phyloP scores from a whole-genome alignment of 2,888 invertebrate genomes.

The Amphipoea oculea region DNA sequence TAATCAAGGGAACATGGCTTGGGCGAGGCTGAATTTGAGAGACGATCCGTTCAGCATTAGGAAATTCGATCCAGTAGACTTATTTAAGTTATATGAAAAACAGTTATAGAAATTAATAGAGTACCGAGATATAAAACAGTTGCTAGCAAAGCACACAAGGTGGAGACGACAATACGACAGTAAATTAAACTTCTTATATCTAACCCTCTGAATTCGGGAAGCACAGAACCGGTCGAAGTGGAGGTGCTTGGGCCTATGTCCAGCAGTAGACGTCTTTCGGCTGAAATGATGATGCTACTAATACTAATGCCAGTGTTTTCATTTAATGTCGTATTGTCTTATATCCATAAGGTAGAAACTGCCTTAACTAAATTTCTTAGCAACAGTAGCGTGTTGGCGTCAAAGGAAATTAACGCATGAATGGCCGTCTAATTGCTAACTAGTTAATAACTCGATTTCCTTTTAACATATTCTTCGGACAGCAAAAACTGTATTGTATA shows the following conservation, averaged over 20 bases:
- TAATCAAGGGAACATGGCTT: constrained; percentile 5
- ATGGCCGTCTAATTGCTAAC: constrained; percentile 40
- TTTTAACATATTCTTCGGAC: constrained; percentile 14
- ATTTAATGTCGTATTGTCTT: no score
- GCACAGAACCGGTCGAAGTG: no score
- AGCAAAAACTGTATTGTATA: constrained; percentile 11
- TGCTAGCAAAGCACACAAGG: no score
- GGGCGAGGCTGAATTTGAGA: constrained; percentile 27
- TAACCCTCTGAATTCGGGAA: no score
- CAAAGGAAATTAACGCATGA: constrained; percentile 37
- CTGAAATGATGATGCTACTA: no score
- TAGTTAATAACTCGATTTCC: constrained; percentile 27
- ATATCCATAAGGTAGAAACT: background rate
- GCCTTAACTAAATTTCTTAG: constrained; percentile 13
- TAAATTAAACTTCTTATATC: no score
- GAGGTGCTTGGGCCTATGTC: no score
- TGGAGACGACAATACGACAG: no score
- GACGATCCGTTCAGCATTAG: constrained; percentile 5
- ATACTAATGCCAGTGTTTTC: no score
- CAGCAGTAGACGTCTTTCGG: no score
- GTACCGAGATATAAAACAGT: background rate
- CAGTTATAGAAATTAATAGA: background rate
- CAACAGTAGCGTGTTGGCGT: constrained; percentile 21
- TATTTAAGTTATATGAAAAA: background rate
- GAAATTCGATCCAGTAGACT: constrained; percentile 10